Percentiles rank a stretch among this genome's conserved stretches.
These are phyloP conservation scores for Thalpophila matura DNA, from an alignment of 2,888 invertebrate species.

Conservation along the genomic window DNA sequence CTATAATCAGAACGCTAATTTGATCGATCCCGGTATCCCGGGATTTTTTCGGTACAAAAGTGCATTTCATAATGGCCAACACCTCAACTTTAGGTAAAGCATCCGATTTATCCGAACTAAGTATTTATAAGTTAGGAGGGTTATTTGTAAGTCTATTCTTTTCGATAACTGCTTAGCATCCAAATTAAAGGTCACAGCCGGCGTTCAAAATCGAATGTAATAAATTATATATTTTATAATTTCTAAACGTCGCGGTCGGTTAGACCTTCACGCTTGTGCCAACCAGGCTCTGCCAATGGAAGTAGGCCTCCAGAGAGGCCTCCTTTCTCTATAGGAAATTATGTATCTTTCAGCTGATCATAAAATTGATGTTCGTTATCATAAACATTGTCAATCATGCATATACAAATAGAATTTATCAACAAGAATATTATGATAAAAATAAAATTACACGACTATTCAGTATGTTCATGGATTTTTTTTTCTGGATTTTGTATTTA, in stretches of 20 bases:
- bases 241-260: background rate
- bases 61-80: too few relatives aligned
- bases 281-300: background rate
- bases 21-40: too few relatives aligned
- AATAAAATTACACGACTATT: conserved; percentile 10
- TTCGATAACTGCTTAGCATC: background rate
- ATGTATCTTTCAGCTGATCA: background rate
- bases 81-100: too few relatives aligned
- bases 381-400: background rate
- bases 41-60: too few relatives aligned
- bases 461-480: background rate
- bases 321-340: background rate
- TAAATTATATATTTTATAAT: background rate
- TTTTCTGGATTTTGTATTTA: background rate
- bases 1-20: too few relatives aligned
- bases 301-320: too few relatives aligned
- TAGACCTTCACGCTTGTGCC: background rate
- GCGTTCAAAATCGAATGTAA: conserved; percentile 5
- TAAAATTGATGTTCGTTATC: conserved; percentile 2
- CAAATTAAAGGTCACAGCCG: background rate
- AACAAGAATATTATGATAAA: background rate
- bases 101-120: too few relatives aligned
- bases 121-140: too few relatives aligned
- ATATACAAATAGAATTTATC: background rate
- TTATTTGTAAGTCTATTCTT: background rate